Evolutionary conservation across 2,113 vertebrate genomes (phyloP), one percentile per base, ranked within the genome.

Genomic region (Epinephelus fuscoguttatus): DNA sequence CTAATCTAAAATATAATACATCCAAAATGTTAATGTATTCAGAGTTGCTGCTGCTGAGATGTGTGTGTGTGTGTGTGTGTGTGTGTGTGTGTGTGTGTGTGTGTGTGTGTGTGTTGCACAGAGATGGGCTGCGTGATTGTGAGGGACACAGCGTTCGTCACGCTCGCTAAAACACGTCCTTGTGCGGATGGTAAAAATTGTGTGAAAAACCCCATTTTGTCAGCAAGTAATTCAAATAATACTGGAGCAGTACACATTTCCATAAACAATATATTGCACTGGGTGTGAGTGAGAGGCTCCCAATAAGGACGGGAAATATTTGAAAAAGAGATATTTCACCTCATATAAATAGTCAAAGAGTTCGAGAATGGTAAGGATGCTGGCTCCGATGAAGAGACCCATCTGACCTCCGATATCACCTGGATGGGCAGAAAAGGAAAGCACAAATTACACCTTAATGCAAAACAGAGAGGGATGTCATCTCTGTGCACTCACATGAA

Each of bases 371-470:
- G 98, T 99, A 80, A 99, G 96, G 91, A 99, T 97, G 68, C 98
- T 99, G 91, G 98, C 98, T 18, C 98, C 98, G 0, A 99, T 99
- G 93, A 99, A 99, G 67, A 99, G 95, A 14, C 98, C 98, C 98
- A 99, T 99, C 95, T 99, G 98, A 81, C 98, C 98, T 21, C 98
- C 98, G 1, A 99, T 99, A 92, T 99, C 98, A 90, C 98, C 98
- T 99, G 94, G 4, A 42, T 27, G 25, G 52, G 66, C 7, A 56
- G 49, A 67, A 3, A 37, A 59, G 6, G 12, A 17, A 56, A 70
- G 25, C 13, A 57, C 6, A 75, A 27, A 30, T 57, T 49, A n/a
- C 5, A 33, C 50, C 14, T 37, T 17, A 7, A 67, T 23, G 37
- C 25, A 27, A 13, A 30, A 53, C 42, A 40, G 27, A 55, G 61